These are phyloP conservation scores for Drosophila tsacasi DNA, from an alignment of 1,140 invertebrate genomes.

Conservation along the genomic window DNA sequence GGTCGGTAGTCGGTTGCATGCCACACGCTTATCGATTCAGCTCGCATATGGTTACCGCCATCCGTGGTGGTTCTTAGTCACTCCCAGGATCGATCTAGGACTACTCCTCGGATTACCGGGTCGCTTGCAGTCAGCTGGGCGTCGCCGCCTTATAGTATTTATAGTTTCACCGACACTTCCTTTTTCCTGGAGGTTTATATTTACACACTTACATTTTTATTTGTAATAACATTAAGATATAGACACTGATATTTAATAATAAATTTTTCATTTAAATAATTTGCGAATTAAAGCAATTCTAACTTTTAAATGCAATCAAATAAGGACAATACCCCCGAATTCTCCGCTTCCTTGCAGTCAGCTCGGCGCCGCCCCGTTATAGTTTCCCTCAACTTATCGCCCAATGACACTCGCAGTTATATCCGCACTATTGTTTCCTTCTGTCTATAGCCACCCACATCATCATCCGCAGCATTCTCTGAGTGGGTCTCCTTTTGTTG, in stretches of 20 bases:
- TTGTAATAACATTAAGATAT: neutral
- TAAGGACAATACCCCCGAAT: neutral
- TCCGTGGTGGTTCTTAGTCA: slow-evolving; percentile 41
- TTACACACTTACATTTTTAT: neutral
- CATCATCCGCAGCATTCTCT: slow-evolving; percentile 12
- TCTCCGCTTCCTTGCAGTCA: neutral
- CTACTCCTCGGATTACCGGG: neutral
- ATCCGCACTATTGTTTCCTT: slow-evolving; percentile 29
- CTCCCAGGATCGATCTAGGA: slow-evolving; percentile 47
- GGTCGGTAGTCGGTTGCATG: slow-evolving; percentile 44
- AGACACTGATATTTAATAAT: neutral
- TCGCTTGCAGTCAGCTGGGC: slow-evolving; percentile 45
- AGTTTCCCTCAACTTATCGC: slow-evolving; percentile 22
- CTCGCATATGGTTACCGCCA: slow-evolving; percentile 47
- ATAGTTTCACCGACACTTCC: neutral
- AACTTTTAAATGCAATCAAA: too few relatives aligned
- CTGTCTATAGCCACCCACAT: slow-evolving; percentile 19
- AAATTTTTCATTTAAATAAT: neutral
- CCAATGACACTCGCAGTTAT: slow-evolving; percentile 29
- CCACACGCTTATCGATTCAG: slow-evolving; percentile 49
- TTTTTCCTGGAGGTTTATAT: neutral
- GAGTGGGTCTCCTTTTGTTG: slow-evolving; percentile 18
- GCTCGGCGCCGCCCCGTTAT: slow-evolving; percentile 7
- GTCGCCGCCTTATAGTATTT: slow-evolving; percentile 17
- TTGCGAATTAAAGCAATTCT: too few relatives aligned